Percentiles rank a stretch among this genome's conserved stretches.
Evolutionary conservation across 1,140 invertebrate species (phyloP).

Genomic region (Aradophagus sp.): DNA sequence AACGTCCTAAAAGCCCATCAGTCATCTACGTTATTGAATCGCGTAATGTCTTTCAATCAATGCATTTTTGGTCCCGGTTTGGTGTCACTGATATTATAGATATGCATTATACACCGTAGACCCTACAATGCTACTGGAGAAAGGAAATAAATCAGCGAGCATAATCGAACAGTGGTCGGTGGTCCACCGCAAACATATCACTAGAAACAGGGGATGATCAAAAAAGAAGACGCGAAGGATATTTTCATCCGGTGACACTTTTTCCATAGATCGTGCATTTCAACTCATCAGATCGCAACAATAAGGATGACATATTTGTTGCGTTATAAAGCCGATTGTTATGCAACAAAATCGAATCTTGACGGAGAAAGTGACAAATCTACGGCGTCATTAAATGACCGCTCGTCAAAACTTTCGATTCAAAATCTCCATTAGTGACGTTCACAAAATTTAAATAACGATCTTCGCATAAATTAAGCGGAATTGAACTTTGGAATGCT

Average conservation of each 20-base stretch:
- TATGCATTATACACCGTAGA: constrained; percentile 41
- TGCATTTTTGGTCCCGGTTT: constrained; percentile 43
- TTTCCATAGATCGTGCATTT: constrained; percentile 20
- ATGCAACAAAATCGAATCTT: constrained; percentile 19
- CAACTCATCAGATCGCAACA: constrained; percentile 12
- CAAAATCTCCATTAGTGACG: no score
- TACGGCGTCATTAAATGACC: constrained; percentile 9
- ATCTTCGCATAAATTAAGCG: background rate
- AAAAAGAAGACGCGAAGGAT: constrained; percentile 32
- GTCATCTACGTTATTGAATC: constrained; percentile 46
- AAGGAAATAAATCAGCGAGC: constrained; percentile 57
- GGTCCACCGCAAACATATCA: constrained; percentile 56
- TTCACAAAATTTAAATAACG: background rate
- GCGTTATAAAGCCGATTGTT: constrained; percentile 23
- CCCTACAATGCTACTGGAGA: constrained; percentile 50
- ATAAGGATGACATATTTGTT: constrained; percentile 29
- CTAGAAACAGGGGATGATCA: constrained; percentile 52
- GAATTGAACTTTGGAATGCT: no score
- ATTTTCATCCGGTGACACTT: constrained; percentile 26
- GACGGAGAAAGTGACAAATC: constrained; percentile 21
- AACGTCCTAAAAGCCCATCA: constrained; percentile 37
- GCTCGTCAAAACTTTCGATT: background rate
- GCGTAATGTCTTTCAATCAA: constrained; percentile 44
- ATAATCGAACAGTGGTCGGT: constrained; percentile 42
- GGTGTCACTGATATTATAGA: constrained; percentile 45